These are phyloP conservation scores for Apotomis capreana DNA, from an alignment of 2,888 invertebrate species.

Conservation along the genomic window DNA sequence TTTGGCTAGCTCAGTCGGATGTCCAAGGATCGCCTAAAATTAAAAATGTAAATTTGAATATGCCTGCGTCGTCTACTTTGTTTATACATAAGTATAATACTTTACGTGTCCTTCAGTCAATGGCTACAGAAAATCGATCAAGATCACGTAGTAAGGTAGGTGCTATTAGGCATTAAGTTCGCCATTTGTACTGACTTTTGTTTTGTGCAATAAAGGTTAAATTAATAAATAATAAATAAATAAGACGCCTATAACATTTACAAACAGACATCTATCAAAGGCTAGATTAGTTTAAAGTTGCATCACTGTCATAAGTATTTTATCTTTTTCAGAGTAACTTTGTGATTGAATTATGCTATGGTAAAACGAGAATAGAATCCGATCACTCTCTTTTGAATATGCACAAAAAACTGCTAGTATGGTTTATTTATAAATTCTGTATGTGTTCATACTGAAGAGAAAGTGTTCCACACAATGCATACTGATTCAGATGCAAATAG, in stretches of 20 bases:
- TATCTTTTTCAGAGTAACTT: neutral
- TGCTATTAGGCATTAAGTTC: no score
- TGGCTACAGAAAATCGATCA: no score
- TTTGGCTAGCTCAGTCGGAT: slow-evolving; percentile 51
- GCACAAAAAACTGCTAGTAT: neutral
- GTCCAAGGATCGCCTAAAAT: slow-evolving; percentile 51
- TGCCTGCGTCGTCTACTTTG: no score
- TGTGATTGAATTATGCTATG: neutral
- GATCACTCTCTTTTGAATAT: neutral
- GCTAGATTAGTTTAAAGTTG: no score
- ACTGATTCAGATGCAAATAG: slow-evolving; percentile 25
- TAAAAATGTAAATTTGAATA: neutral
- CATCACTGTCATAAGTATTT: neutral
- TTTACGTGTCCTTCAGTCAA: no score
- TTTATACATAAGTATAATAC: no score
- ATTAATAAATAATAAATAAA: no score
- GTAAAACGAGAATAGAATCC: neutral
- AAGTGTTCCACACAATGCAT: slow-evolving; percentile 12
- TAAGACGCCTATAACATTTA: no score
- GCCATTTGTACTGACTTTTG: no score
- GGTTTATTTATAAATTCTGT: slow-evolving; percentile 1
- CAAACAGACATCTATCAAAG: no score
- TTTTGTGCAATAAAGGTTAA: no score
- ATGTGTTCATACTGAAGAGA: slow-evolving; percentile 1
- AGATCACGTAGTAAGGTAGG: no score